Evolutionary conservation across 2,888 invertebrate species (phyloP), one percentile per base, ranked within the genome.

Genomic region (Danaus chrysippus): DNA sequence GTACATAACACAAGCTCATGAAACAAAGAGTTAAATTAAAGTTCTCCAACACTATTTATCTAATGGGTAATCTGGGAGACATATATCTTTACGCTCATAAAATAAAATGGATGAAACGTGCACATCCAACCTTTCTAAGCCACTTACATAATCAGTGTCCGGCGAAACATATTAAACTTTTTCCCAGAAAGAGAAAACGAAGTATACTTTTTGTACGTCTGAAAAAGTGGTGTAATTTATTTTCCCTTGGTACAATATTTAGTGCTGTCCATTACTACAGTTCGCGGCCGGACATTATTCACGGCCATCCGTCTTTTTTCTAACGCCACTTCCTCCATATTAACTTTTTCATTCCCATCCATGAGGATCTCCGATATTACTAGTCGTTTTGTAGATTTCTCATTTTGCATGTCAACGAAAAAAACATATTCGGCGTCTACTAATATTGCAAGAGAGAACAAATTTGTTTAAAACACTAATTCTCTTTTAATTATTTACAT

Each of bases 261-360:
- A 89, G 89, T 88, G 89, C 86, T 89, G 90, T 88, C 90, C 90
- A 89, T 90, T 90, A 90, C 89, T 83, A 83, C 81, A 88, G 89
- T 88, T 87, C 88, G 88, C 90, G 90, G 87, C 89, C 89, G 86
- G 83, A 84, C 87, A 88, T 90, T 87, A 87, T 87, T 90, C 89
- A 90, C 84, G 74, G 74, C 78, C 85, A 87, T 89, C 84, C 84
- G 84, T 89, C 87, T 88, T 88, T 87, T 87, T 86, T 83, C 78
- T 78, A 79, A 72, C 73, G 72, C 76, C 79, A 76, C 77, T 69
- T 78, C 77, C 78, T 77, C 75, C 78, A 83, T 87, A 87, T 86
- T 87, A 87, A 84, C 86, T 87, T 88, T 88, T 89, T 85, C 82
- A 53, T 60, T 55, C 17, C 17, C 34, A 55, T 56, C 44, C 42